Evolutionary conservation across 2,113 vertebrate species (phyloP).

Genomic region (Pavo muticus): DNA sequence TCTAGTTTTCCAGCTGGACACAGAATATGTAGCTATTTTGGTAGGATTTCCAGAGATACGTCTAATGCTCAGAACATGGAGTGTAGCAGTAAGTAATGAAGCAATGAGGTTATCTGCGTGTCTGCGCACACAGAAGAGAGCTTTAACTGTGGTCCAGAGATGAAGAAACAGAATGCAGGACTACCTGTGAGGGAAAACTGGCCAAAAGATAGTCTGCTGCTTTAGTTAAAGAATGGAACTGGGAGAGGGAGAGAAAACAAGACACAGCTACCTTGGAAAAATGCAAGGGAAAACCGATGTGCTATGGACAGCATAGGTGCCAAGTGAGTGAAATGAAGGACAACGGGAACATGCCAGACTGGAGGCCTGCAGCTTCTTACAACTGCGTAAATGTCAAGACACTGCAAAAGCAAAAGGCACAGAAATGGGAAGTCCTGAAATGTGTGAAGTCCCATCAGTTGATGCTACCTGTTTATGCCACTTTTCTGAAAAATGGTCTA

Average conservation of each 20-base stretch:
- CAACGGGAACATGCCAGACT: fast-evolving
- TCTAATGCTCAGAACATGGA: neutral
- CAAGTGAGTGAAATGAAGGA: neutral
- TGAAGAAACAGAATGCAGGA: neutral
- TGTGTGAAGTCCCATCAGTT: neutral
- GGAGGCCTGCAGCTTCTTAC: neutral
- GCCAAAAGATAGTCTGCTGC: neutral
- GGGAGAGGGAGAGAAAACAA: neutral
- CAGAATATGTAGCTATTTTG: neutral
- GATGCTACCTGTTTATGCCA: neutral
- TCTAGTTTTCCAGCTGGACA: neutral
- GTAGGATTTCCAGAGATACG: neutral
- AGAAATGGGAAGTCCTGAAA: neutral
- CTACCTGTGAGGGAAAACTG: neutral
- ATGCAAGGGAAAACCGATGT: neutral
- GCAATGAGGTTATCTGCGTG: neutral
- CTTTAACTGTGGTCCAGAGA: neutral
- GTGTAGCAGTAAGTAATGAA: neutral
- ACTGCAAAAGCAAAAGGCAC: neutral
- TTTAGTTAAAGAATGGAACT: neutral
- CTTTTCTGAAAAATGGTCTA: neutral
- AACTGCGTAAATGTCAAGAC: neutral
- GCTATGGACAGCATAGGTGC: neutral
- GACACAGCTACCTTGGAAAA: neutral
- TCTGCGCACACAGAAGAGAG: neutral